Conservation (phyloP, 64 coral and sea anemone genomes). For the Pocillopora damicornis region DNA sequence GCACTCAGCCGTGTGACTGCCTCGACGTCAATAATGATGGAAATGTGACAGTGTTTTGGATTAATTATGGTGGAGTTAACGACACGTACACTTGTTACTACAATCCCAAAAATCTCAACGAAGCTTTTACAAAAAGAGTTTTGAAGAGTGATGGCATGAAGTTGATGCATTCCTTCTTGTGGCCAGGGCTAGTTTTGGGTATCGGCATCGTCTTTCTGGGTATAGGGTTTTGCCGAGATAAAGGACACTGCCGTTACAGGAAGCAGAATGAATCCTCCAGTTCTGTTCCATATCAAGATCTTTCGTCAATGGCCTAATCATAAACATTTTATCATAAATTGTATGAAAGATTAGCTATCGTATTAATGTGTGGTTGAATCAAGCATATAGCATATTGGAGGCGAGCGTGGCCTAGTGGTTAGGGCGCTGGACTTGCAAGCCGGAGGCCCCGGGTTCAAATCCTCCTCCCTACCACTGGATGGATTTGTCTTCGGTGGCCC, state of each 20-base stretch:
- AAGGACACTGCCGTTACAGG: slow-evolving; percentile 12
- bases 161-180: slow-evolving; percentile 49
- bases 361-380: too few species aligned
- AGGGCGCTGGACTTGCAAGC: too few species aligned
- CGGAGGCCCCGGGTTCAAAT: too few species aligned
- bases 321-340: too few species aligned
- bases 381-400: too few species aligned
- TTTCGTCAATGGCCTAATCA: slow-evolving; percentile 5
- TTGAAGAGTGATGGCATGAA: background rate
- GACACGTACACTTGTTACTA: slow-evolving; percentile 43
- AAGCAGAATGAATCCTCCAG: background rate
- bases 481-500: too few species aligned
- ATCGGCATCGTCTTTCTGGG: background rate
- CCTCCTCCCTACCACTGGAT: too few species aligned
- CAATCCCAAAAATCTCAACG: slow-evolving; percentile 36
- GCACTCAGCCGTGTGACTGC: slow-evolving; percentile 21
- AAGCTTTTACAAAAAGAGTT: background rate
- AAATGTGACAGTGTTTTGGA: background rate
- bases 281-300: slow-evolving; percentile 18
- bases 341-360: too few species aligned
- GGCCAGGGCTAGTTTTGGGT: slow-evolving; percentile 27
- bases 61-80: background rate
- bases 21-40: background rate
- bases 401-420: too few species aligned
- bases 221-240: background rate